These are phyloP conservation scores for Agapornis roseicollis DNA, from an alignment of 2,113 vertebrate species.

Conservation along the genomic window DNA sequence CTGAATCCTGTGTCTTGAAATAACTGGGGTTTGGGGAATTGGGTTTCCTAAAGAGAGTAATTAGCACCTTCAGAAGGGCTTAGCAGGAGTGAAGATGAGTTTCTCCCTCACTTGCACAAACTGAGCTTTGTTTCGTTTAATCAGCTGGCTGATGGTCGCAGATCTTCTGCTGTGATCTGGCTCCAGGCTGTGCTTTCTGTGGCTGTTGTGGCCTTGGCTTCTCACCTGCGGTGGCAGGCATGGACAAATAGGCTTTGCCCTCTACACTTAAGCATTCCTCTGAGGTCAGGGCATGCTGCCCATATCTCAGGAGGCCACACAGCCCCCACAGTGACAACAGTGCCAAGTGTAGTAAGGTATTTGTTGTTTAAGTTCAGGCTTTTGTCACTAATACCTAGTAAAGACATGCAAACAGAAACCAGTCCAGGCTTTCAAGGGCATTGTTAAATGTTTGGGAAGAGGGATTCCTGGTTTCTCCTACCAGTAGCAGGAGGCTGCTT, in stretches of 20 bases:
- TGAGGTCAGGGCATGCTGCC: background rate
- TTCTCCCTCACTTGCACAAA: background rate
- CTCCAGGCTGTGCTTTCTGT: background rate
- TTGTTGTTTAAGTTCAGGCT: background rate
- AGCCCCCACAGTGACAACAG: rapidly evolving
- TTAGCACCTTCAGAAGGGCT: background rate
- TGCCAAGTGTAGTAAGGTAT: background rate
- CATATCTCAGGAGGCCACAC: background rate
- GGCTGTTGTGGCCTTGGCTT: background rate
- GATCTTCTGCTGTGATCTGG: background rate
- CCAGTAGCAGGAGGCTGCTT: background rate
- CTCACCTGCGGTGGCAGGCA: rapidly evolving
- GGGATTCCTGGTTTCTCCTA: background rate
- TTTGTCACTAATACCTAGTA: background rate
- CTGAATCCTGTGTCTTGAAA: background rate
- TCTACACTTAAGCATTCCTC: background rate
- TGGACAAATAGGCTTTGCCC: background rate
- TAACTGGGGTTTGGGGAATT: background rate
- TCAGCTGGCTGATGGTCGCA: background rate
- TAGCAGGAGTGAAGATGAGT: background rate
- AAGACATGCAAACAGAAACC: background rate
- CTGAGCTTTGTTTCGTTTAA: background rate
- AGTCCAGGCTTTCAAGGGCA: background rate
- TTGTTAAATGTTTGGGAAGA: background rate
- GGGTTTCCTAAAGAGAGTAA: background rate